A percentile compares a stretch with the other conserved stretches of the same genome.
These are phyloP conservation scores for Magallana gigas DNA, from an alignment of 1,140 invertebrate genomes.

Conservation along the genomic window DNA sequence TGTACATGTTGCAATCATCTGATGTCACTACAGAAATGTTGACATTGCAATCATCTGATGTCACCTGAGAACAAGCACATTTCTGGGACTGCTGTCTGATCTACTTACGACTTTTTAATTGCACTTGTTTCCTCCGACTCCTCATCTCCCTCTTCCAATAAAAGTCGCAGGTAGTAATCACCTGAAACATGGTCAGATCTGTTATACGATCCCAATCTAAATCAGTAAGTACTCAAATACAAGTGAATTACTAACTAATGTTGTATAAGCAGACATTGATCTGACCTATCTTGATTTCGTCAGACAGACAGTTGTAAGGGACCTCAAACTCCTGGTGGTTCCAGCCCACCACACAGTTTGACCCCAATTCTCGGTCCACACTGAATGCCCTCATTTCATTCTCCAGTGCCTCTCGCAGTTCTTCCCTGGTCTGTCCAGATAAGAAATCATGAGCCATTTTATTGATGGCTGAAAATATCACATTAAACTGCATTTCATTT, in stretches of 20 bases:
- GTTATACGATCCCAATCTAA: no score
- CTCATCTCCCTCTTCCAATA: slow-evolving; percentile 91
- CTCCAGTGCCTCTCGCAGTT: slow-evolving; percentile 94
- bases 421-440: slow-evolving; percentile 90
- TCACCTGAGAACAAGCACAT: no score
- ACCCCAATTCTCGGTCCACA: slow-evolving; percentile 92
- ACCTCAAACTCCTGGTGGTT: slow-evolving; percentile 98
- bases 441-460: not conserved
- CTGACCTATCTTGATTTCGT: slow-evolving; percentile 96
- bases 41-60: no score
- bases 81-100: no score
- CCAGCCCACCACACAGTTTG: slow-evolving; percentile 84
- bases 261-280: not conserved
- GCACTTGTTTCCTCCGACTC: slow-evolving; percentile 89
- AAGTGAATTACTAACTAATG: no score
- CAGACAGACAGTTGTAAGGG: slow-evolving; percentile 93
- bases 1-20: not conserved
- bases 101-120: slow-evolving; percentile 90
- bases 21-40: not conserved
- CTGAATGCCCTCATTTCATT: slow-evolving; percentile 95
- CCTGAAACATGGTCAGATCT: slow-evolving; percentile 75
- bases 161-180: slow-evolving; percentile 96
- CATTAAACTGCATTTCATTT: no score
- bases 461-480: no score
- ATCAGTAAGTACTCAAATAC: no score